phyloP scores from a whole-genome alignment of 2,797 vertebrate species.

The Rallus crepitans region DNA sequence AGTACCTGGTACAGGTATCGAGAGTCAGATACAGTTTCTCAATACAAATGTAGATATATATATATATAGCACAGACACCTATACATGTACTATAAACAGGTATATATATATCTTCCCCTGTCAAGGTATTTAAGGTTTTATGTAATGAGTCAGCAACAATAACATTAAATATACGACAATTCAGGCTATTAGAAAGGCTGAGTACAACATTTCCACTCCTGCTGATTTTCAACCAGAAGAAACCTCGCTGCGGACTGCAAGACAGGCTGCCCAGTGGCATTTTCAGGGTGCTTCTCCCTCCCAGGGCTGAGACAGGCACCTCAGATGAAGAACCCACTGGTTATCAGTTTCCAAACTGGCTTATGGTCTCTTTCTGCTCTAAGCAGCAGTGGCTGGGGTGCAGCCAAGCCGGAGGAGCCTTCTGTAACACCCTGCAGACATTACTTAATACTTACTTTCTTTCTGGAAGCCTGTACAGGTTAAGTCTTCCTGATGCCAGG shows the following conservation, averaged over 20 bases:
- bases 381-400: neutral
- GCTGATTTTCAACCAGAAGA: neutral
- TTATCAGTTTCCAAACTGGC: neutral
- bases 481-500: neutral
- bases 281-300: neutral
- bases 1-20: neutral
- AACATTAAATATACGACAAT: neutral
- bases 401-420: neutral
- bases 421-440: neutral
- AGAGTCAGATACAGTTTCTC: neutral
- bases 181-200: neutral
- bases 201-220: neutral
- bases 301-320: neutral
- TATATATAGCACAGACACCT: neutral
- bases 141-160: neutral
- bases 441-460: conserved; percentile 15
- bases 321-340: neutral
- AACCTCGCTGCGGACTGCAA: neutral
- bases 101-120: neutral
- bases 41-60: neutral
- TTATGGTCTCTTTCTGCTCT: neutral
- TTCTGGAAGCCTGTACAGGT: conserved; percentile 5
- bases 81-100: neutral
- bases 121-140: neutral
- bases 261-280: neutral